These are phyloP conservation scores for Pocillopora grandis DNA, from an alignment of 92 coral and sea anemone genomes.

Conservation along the genomic window DNA sequence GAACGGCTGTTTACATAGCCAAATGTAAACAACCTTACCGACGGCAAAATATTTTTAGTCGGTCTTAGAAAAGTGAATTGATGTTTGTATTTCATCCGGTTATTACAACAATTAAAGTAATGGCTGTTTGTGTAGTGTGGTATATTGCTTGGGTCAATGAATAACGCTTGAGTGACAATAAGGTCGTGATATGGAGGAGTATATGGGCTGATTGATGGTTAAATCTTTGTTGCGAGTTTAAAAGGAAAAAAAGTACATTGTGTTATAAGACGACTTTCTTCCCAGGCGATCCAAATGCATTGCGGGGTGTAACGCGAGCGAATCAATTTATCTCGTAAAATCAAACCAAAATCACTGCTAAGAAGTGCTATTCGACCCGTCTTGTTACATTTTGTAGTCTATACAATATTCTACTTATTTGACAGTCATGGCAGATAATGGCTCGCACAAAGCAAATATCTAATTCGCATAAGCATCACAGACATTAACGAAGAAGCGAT, in stretches of 20 bases:
- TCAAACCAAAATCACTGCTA: neutral
- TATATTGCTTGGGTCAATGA: constrained; percentile 17
- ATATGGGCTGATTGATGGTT: neutral
- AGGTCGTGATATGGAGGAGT: neutral
- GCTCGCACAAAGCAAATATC: neutral
- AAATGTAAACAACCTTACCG: constrained; percentile 54
- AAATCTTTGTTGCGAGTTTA: neutral
- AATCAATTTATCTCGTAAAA: neutral
- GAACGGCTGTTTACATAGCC: constrained; percentile 52
- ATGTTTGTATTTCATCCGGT: constrained; percentile 40
- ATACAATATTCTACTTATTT: no score
- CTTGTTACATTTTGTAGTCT: no score
- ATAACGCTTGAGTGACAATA: constrained; percentile 3
- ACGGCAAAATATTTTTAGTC: constrained; percentile 50
- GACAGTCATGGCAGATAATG: neutral
- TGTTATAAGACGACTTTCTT: neutral
- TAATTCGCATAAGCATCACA: neutral
- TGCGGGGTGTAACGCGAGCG: neutral
- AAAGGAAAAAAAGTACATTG: neutral
- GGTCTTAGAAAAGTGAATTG: constrained; percentile 40
- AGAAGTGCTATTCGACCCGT: no score
- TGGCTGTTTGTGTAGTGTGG: constrained; percentile 24
- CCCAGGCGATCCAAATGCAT: neutral
- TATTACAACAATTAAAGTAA: constrained; percentile 50
- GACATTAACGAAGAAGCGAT: neutral